phyloP scores from a whole-genome alignment of 2,797 vertebrate species.

The Avahi laniger region DNA sequence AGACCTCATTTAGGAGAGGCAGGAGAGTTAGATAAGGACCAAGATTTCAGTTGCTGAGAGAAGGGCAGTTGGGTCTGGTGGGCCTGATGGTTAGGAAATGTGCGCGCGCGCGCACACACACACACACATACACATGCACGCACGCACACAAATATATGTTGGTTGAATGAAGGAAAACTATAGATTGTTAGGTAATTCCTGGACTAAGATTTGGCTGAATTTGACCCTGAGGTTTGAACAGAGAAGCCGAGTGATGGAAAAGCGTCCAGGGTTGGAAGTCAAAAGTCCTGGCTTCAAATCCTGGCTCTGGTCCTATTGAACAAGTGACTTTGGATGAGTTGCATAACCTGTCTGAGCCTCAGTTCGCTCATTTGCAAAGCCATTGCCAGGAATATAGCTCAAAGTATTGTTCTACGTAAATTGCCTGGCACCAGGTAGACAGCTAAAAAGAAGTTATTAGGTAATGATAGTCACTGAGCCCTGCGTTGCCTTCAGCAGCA shows the following conservation, averaged over 20 bases:
- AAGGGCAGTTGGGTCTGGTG: not conserved
- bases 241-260: not conserved
- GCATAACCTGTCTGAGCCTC: not conserved
- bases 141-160: not conserved
- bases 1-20: not conserved
- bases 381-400: not conserved
- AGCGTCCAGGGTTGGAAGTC: not conserved
- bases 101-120: not conserved
- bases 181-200: not conserved
- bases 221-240: slow-evolving; percentile 9
- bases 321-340: not conserved
- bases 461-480: not conserved
- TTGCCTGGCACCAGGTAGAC: not conserved
- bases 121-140: not conserved
- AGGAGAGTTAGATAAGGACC: not conserved
- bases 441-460: not conserved
- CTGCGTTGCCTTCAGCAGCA: not conserved
- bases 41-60: not conserved
- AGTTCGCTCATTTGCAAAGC: not conserved
- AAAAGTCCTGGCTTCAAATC: not conserved
- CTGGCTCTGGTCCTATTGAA: not conserved
- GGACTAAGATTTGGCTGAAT: not conserved
- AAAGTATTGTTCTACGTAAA: not conserved
- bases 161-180: not conserved
- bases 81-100: not conserved